These are phyloP conservation scores for Leptopterna dolabrata DNA, from an alignment of 2,888 invertebrate species.

Conservation along the genomic window DNA sequence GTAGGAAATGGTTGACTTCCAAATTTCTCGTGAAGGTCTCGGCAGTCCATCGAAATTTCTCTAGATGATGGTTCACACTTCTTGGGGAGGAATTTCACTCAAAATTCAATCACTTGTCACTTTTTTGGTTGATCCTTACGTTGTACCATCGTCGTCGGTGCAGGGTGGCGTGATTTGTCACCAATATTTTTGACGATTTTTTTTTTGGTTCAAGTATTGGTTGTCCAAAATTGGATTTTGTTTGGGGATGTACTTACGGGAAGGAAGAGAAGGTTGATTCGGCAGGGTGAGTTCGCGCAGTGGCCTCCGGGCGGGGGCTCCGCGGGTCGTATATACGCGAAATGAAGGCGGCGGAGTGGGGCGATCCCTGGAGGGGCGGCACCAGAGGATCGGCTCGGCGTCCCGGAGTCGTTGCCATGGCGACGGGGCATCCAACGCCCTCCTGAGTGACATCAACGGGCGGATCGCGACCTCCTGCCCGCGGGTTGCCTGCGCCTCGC, in stretches of 20 bases:
- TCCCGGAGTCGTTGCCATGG: background rate
- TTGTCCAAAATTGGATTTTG: background rate
- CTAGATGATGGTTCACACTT: background rate
- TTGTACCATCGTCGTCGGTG: background rate
- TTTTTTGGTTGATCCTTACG: background rate
- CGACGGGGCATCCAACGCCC: background rate
- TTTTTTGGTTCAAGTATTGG: background rate
- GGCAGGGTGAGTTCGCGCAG: constrained; percentile 50
- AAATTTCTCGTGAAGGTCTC: background rate
- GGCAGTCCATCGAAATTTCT: background rate
- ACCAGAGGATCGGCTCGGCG: background rate
- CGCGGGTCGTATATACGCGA: constrained; percentile 48
- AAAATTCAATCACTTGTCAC: background rate
- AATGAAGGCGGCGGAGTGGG: background rate
- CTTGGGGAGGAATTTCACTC: background rate
- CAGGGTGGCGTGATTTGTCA: background rate
- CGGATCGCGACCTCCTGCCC: constrained; percentile 18
- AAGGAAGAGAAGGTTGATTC: constrained; percentile 28
- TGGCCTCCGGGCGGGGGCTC: constrained; percentile 45
- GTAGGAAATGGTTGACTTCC: background rate
- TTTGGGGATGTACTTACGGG: constrained; percentile 34
- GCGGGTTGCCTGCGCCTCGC: background rate
- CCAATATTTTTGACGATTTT: background rate
- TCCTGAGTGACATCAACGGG: constrained; percentile 25
- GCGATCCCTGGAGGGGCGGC: background rate